These are phyloP conservation scores for Trigoniulus corallinus DNA, from an alignment of 1,140 invertebrate species.

Conservation along the genomic window DNA sequence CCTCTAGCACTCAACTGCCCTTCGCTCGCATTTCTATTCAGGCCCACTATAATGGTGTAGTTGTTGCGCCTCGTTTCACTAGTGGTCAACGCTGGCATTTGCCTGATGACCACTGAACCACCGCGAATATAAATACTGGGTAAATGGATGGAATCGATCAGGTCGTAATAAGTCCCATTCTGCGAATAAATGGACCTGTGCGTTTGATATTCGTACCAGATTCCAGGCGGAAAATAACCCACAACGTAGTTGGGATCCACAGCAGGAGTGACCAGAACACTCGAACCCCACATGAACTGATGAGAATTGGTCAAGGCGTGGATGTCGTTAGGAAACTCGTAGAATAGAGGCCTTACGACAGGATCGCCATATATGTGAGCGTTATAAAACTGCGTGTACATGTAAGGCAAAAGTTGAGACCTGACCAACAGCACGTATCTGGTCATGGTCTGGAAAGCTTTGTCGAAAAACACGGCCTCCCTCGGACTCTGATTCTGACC, in stretches of 20 bases:
- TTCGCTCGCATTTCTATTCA: neutral
- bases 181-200: neutral
- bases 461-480: neutral
- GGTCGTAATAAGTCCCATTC: neutral
- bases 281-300: slow-evolving; percentile 18
- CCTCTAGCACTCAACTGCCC: neutral
- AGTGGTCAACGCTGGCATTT: neutral
- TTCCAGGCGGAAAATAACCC: neutral
- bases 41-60: neutral
- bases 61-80: neutral
- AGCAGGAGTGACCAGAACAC: slow-evolving; percentile 13
- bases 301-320: slow-evolving; percentile 10
- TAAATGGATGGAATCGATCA: neutral
- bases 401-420: slow-evolving; percentile 26
- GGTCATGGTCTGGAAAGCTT: slow-evolving; percentile 7
- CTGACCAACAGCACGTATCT: slow-evolving; percentile 18
- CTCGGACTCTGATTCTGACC: neutral
- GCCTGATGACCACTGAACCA: neutral
- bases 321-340: slow-evolving; percentile 18
- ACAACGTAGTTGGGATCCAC: neutral
- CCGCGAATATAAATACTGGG: neutral
- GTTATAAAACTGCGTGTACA: slow-evolving; percentile 27
- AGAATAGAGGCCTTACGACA: slow-evolving; percentile 27
- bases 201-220: slow-evolving; percentile 2
- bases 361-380: slow-evolving; percentile 21